These are phyloP conservation scores for Acronicta leporina DNA, from an alignment of 2,888 invertebrate genomes.

Conservation along the genomic window DNA sequence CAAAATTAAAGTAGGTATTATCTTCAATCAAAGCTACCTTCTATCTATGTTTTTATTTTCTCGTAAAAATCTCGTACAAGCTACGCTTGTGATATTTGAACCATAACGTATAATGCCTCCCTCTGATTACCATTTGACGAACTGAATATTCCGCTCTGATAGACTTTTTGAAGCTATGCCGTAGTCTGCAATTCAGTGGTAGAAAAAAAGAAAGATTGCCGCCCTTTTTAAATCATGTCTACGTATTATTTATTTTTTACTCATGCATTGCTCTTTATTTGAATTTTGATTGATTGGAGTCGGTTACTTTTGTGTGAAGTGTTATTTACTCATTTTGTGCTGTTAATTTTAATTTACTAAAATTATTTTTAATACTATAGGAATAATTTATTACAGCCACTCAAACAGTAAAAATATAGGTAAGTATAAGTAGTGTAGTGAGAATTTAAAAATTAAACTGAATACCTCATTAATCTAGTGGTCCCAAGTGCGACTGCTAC, in stretches of 20 bases:
- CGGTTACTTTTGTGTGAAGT: constrained; percentile 36
- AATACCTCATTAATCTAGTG: no score
- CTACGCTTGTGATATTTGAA: constrained; percentile 84
- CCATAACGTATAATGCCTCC: constrained; percentile 83
- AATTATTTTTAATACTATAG: no score
- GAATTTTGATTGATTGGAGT: constrained; percentile 64
- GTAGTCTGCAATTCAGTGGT: constrained; percentile 69
- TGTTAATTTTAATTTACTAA: no score
- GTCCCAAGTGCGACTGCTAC: no score
- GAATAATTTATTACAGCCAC: no score
- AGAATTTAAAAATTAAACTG: no score
- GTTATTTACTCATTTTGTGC: constrained; percentile 8
- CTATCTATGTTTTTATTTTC: constrained; percentile 76
- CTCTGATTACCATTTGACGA: constrained; percentile 87
- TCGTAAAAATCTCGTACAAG: constrained; percentile 70
- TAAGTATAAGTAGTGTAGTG: no score
- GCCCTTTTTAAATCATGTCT: constrained; percentile 66
- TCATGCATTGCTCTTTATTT: constrained; percentile 58
- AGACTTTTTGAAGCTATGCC: constrained; percentile 80
- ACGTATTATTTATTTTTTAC: constrained; percentile 54
- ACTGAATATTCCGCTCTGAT: constrained; percentile 84
- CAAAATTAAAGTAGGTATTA: constrained; percentile 48
- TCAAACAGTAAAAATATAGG: no score
- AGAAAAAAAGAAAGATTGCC: constrained; percentile 74
- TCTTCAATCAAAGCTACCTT: constrained; percentile 65